Percentiles rank a stretch among this genome's conserved stretches.
Evolutionary conservation across 1,140 invertebrate species (phyloP).

Genomic region (Heliconius hermathena): DNA sequence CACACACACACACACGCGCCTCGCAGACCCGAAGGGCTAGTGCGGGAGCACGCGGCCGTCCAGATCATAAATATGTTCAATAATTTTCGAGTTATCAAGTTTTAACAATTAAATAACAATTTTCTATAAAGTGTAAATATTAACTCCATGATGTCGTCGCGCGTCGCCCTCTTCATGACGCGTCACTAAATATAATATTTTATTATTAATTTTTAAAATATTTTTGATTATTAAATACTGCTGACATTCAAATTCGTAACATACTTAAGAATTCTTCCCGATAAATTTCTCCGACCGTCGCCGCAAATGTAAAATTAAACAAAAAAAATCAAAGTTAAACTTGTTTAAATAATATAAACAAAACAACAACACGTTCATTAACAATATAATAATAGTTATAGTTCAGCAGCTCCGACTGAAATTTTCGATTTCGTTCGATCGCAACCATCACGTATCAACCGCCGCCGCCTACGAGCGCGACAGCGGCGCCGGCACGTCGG

Average conservation of each 20-base stretch:
- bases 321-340: constrained; percentile 8
- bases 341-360: constrained; percentile 16
- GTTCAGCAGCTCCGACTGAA: constrained; percentile 2
- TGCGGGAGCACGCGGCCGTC: neutral
- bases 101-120: constrained; percentile 12
- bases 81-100: constrained; percentile 4
- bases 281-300: neutral
- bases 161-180: neutral
- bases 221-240: neutral
- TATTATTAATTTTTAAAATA: neutral
- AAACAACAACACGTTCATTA: constrained; percentile 13
- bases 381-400: neutral
- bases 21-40: neutral
- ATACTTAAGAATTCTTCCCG: too few species aligned
- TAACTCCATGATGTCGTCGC: neutral
- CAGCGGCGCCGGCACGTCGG: constrained; percentile 39
- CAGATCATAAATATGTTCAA: neutral
- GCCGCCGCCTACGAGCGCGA: constrained; percentile 24
- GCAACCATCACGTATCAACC: constrained; percentile 4
- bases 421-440: constrained; percentile 24
- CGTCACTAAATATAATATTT: constrained; percentile 11
- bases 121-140: constrained; percentile 10
- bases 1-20: constrained; percentile 23
- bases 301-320: constrained; percentile 16
- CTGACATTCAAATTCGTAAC: neutral